These are phyloP conservation scores for Tupaia chinensis DNA, from an alignment of 2,113 vertebrate species.

Conservation along the genomic window DNA sequence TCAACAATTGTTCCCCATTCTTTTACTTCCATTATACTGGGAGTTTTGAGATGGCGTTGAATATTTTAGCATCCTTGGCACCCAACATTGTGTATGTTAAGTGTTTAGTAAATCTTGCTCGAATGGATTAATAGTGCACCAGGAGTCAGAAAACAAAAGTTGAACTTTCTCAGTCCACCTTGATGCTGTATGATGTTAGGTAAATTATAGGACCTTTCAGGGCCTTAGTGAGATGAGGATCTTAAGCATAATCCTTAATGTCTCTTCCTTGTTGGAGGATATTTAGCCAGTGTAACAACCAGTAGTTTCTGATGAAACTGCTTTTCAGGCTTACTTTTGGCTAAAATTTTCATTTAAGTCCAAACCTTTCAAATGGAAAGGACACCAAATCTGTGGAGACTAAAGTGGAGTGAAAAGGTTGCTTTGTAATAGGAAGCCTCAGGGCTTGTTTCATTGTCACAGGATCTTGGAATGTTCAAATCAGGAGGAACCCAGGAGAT, in stretches of 20 bases:
- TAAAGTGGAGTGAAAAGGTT: slow-evolving; percentile 41
- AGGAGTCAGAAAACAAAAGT: neutral
- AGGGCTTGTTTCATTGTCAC: neutral
- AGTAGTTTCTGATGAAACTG: neutral
- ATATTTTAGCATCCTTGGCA: neutral
- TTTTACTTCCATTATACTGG: neutral
- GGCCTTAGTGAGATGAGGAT: neutral
- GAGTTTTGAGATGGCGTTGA: neutral
- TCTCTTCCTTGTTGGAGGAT: neutral
- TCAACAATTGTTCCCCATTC: neutral
- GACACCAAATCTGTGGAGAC: neutral
- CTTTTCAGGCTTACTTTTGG: slow-evolving; percentile 47
- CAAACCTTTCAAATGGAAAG: slow-evolving; percentile 43
- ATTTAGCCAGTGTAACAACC: neutral
- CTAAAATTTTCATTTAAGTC: slow-evolving; percentile 45
- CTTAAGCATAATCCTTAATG: neutral
- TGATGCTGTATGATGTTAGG: neutral
- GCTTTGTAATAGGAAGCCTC: neutral
- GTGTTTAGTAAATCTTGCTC: neutral
- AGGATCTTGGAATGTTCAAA: neutral
- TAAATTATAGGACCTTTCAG: neutral
- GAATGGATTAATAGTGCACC: neutral
- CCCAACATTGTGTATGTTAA: neutral
- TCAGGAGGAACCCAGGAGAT: slow-evolving; percentile 7
- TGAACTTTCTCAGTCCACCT: neutral